Evolutionary conservation across 1,140 invertebrate genomes (phyloP).

Genomic region (Caenorhabditis remanei): DNA sequence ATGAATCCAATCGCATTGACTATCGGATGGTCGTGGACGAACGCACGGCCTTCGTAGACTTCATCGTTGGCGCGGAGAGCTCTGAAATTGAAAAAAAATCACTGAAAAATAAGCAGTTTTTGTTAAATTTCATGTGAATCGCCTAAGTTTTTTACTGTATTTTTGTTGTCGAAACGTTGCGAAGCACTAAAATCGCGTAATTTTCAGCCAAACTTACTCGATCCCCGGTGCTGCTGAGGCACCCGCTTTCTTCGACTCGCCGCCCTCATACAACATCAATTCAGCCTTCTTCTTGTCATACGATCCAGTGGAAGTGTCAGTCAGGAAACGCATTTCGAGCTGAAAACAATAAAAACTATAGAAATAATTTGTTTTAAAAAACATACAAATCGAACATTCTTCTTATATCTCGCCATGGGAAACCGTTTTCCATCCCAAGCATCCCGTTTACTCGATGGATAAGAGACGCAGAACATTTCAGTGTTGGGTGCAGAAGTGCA

Average conservation of each 20-base stretch:
- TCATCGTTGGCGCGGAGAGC: constrained; percentile 30
- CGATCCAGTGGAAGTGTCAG: constrained; percentile 1
- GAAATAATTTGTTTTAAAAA: background rate
- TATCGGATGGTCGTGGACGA: constrained; percentile 8
- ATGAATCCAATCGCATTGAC: constrained; percentile 35
- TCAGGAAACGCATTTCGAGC: constrained; percentile 56
- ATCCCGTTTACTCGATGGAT: constrained; percentile 39
- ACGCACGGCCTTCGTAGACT: constrained; percentile 49
- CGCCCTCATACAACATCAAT: background rate
- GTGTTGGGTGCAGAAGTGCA: constrained; percentile 28
- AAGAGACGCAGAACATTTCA: constrained; percentile 53
- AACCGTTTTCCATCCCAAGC: constrained; percentile 25
- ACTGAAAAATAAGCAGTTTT: too few species aligned
- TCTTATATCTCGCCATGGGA: constrained; percentile 49
- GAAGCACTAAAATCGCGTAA: too few species aligned
- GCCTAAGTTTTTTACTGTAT: too few species aligned
- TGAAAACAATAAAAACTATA: background rate
- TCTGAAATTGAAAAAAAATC: constrained; percentile 10
- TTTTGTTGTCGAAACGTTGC: too few species aligned
- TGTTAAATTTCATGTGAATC: too few species aligned
- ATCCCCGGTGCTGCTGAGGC: too few species aligned
- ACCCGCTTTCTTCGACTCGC: background rate
- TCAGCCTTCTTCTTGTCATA: constrained; percentile 55
- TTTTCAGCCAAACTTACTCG: too few species aligned
- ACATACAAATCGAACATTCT: constrained; percentile 56